Evolutionary conservation across 2,888 invertebrate genomes (phyloP), one percentile per base, ranked within the genome.

Genomic region (Oscheius onirici): DNA sequence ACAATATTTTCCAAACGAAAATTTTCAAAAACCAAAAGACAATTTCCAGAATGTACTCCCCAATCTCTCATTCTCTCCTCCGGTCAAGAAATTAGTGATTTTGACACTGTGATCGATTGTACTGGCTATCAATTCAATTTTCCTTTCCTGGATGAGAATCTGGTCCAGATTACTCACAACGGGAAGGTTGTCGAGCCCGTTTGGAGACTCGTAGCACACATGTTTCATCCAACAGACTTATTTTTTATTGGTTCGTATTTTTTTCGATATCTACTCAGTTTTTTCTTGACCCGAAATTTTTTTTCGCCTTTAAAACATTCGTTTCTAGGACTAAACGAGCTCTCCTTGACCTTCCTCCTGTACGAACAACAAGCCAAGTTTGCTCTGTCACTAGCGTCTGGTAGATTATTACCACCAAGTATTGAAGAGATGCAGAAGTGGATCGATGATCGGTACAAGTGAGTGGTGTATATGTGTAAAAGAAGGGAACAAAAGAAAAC

Each of bases 251-350:
- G 69, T 69, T 17, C 5, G 55, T 34, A 34, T 6, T 34, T 34
- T 34, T n/a, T n/a, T n/a, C n/a, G n/a, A n/a, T n/a, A n/a, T n/a
- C n/a, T n/a, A n/a, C n/a, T 34, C 34, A 34, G 8, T 34, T 34
- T n/a, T n/a, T n/a, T n/a, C n/a, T n/a, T n/a, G n/a, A 34, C 34
- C 34, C 34, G n/a, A n/a, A n/a, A n/a, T 34, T 34, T 34, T 43
- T 24, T 43, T 17, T 49, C 11, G 43, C 1, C 15, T 1, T 20
- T 28, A n/a, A 46, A 26, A 24, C 43, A 24, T 2, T 13, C 22
- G 15, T 1, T 44, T 72, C 58, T 41, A 75, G 77, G 84, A 3
- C 63, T 83, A 15, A 78, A 78, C 44, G 66, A 74, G 17, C 22
- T 40, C n/a, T 22, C 69, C n/a, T 10, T 69, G 11, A 69, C 69